Evolutionary conservation across 2,113 vertebrate genomes (phyloP).

Genomic region (Mystacornis crossleyi): DNA sequence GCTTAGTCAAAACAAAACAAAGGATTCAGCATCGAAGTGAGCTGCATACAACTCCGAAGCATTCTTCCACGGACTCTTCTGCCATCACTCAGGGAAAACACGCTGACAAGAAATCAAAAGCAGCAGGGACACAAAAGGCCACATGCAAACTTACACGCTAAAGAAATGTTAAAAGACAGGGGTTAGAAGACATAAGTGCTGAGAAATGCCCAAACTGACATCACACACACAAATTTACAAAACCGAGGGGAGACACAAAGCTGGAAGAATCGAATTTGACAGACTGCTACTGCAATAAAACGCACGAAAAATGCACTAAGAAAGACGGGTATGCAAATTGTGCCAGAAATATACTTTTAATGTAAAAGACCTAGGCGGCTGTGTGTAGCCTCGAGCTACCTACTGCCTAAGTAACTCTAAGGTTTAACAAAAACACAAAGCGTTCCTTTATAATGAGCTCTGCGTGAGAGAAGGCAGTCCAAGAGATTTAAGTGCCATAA

Average conservation of each 20-base stretch:
- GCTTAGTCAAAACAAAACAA: neutral
- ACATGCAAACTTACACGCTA: neutral
- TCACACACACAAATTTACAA: neutral
- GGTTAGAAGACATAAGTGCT: neutral
- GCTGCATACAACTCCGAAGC: neutral
- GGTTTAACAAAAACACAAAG: neutral
- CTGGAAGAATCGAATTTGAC: neutral
- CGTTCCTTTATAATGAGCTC: neutral
- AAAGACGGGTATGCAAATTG: neutral
- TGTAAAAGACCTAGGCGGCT: neutral
- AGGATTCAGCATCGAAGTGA: neutral
- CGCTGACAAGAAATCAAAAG: neutral
- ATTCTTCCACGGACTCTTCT: neutral
- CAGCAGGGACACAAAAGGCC: neutral
- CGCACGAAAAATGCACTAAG: accelerated
- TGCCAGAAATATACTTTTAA: neutral
- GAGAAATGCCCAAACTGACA: neutral
- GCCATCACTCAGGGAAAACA: neutral
- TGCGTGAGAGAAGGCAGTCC: neutral
- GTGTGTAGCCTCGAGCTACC: neutral
- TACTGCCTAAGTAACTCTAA: accelerated
- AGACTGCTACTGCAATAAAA: neutral
- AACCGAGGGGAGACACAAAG: neutral
- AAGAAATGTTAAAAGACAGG: neutral
- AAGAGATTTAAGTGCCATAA: neutral